Evolutionary conservation across 2,113 vertebrate species (phyloP).

Genomic region (Lanius collurio): DNA sequence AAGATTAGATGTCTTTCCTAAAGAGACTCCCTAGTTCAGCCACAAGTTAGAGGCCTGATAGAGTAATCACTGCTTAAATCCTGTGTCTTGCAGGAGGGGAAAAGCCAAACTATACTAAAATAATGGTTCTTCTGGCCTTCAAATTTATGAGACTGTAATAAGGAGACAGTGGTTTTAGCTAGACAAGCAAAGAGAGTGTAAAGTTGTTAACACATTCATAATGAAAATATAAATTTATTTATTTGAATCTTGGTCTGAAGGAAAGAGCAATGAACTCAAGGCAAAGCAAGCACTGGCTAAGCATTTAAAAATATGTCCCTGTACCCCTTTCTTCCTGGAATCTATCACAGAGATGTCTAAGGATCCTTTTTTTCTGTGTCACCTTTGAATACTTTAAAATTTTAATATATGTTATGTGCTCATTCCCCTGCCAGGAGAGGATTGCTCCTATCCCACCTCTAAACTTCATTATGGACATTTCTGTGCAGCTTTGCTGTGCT

Average conservation of each 20-base stretch:
- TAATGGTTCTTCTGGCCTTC: neutral
- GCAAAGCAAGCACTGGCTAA: neutral
- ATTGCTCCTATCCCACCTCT: neutral
- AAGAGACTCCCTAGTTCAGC: neutral
- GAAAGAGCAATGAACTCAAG: neutral
- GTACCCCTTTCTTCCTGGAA: neutral
- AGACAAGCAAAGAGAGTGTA: neutral
- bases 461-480: neutral
- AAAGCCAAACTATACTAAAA: neutral
- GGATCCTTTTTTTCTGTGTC: neutral
- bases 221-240: neutral
- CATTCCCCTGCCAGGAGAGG: neutral
- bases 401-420: neutral
- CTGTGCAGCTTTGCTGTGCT: neutral
- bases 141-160: neutral
- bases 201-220: neutral
- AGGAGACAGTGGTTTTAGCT: neutral
- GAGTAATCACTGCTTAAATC: neutral
- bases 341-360: neutral
- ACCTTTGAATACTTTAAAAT: neutral
- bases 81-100: neutral
- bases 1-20: slow-evolving; percentile 45
- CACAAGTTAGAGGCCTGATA: neutral
- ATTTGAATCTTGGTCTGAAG: neutral
- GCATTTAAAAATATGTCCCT: neutral